Base-by-base conservation (phyloP, 2,888 invertebrate species). In the Microplitis manilae region DNA sequence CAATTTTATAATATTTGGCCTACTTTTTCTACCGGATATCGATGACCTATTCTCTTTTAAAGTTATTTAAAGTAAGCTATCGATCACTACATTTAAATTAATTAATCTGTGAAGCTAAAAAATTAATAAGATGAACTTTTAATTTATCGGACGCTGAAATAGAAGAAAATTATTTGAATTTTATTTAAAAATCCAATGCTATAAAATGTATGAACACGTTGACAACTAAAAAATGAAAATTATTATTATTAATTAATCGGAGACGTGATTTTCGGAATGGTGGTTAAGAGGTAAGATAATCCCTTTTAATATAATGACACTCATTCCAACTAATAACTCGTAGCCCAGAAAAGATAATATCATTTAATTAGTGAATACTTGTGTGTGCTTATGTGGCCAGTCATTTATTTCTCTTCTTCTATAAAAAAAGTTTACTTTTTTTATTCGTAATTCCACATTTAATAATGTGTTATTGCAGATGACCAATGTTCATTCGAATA, bases 201-300 rank as follows among this genome's bases (percentile, higher is more conserved):
- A 30, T 30, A 30, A 30, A 30, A 59, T 30, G n/a, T 60, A 38
- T 70, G 39, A 15, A 30, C 1, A n/a, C 4, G 59, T 60, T 0
- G 30, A 30, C 30, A n/a, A 59, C 5, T 4, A 6, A 13, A 8
- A n/a, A 72, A 40, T 38, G 40, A 59, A n/a, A 61, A 40, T 62
- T 38, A 72, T 72, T 62, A 40, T 62, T 38, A 72, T 72, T 62
- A 72, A 77, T 77, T 77, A 77, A 77, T 73, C 50, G 72, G 41
- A 8, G 13, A 13, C 8, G 8, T 13, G 13, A 50, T 50, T 50
- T 30, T 30, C 30, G 30, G 30, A 30, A 30, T 30, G 4, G 30
- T 4, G 30, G 2, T 30, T 2, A 30, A 30, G 50, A 13, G 71
- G 71, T 61, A 60, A 72, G 62, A 61, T 61, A 72, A 72, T 72